Evolutionary conservation across 2,797 vertebrate species (phyloP).

Genomic region (Rallus crepitans): DNA sequence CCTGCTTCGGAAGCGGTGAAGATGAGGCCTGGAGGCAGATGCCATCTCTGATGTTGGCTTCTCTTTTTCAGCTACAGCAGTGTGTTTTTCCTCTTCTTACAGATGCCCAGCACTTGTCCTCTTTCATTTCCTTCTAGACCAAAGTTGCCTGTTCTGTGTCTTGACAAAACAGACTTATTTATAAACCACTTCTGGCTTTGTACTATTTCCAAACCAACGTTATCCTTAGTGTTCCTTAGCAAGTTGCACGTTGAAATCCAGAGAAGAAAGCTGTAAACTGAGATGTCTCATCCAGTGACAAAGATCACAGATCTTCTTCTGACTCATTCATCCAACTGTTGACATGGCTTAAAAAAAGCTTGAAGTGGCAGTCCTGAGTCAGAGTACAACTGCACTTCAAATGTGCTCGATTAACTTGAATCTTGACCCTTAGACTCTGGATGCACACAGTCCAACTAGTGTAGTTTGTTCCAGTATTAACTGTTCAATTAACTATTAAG

Average conservation of each 20-base stretch:
- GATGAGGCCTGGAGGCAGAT: background rate
- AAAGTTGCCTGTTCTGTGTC: background rate
- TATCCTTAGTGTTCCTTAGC: background rate
- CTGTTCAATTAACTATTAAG: conserved; percentile 27
- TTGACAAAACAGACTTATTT: background rate
- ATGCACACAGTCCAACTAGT: background rate
- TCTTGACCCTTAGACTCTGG: conserved; percentile 75
- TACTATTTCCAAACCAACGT: background rate
- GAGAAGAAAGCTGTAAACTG: conserved; percentile 9
- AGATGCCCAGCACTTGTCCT: background rate
- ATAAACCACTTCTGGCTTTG: background rate
- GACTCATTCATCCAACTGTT: conserved; percentile 49
- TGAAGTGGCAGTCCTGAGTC: conserved; percentile 37
- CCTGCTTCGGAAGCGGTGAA: background rate
- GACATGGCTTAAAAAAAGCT: conserved; percentile 30
- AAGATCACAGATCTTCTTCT: conserved; percentile 55
- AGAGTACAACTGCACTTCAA: conserved; percentile 43
- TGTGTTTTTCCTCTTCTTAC: background rate
- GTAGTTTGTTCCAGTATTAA: conserved; percentile 34
- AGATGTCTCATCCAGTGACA: conserved; percentile 34
- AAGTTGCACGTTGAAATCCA: background rate
- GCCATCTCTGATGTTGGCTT: background rate
- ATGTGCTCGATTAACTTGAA: background rate
- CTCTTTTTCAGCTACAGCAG: background rate
- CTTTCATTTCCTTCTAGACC: background rate